These are phyloP conservation scores for Synanthedon tipuliformis DNA, from an alignment of 2,888 invertebrate species.

Conservation along the genomic window DNA sequence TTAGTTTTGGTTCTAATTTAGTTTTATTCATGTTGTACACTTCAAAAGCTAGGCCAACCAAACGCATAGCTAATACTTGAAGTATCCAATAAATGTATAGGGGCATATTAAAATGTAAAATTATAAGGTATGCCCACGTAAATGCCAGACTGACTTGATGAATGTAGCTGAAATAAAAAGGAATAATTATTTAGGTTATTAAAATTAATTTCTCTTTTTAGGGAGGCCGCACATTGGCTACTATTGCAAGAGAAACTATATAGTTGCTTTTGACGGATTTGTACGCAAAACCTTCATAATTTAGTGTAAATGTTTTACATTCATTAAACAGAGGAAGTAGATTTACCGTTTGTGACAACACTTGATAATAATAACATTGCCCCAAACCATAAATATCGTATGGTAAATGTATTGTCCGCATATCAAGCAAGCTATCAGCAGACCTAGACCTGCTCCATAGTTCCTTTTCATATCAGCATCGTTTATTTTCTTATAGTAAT, in stretches of 20 bases:
- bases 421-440: slow-evolving; percentile 66
- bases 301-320: too few species aligned
- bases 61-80: slow-evolving; percentile 83
- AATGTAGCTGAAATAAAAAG: slow-evolving; percentile 70
- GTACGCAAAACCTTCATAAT: too few species aligned
- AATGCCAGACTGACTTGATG: slow-evolving; percentile 78
- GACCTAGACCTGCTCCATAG: slow-evolving; percentile 72
- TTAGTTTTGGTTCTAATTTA: slow-evolving; percentile 23
- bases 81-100: slow-evolving; percentile 82
- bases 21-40: slow-evolving; percentile 42
- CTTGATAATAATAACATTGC: slow-evolving; percentile 73
- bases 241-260: too few species aligned
- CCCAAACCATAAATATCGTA: slow-evolving; percentile 67
- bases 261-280: too few species aligned
- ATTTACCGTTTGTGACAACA: slow-evolving; percentile 66
- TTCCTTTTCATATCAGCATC: slow-evolving; percentile 63
- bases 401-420: slow-evolving; percentile 73
- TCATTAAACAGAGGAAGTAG: background rate
- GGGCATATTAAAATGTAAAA: slow-evolving; percentile 77
- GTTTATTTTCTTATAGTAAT: slow-evolving; percentile 68
- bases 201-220: too few species aligned
- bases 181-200: background rate
- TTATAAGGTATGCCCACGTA: slow-evolving; percentile 81
- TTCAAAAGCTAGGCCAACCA: slow-evolving; percentile 88
- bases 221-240: too few species aligned